phyloP scores from a whole-genome alignment of 1,140 invertebrate genomes.

The Drosophila cardini region DNA sequence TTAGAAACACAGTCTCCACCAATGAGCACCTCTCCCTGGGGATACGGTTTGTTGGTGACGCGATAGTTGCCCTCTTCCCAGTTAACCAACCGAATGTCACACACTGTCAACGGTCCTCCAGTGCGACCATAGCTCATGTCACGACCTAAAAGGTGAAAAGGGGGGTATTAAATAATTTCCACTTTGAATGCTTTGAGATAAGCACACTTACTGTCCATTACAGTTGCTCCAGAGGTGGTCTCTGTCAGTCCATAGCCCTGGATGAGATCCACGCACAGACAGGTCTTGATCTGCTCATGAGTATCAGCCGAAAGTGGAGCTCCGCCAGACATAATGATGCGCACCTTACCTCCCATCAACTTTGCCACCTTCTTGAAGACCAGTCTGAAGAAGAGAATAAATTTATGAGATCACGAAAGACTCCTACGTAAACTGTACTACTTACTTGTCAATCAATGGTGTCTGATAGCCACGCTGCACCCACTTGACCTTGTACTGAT shows the following conservation, averaged over 20 bases:
- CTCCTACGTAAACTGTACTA: not conserved
- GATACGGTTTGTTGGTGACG: constrained; percentile 94
- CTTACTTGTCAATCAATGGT: constrained; percentile 90
- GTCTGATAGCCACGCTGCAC: constrained; percentile 93
- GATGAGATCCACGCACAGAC: constrained; percentile 94
- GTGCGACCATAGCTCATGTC: constrained; percentile 89
- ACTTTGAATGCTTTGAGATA: not conserved
- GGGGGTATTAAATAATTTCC: not conserved
- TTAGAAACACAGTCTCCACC: constrained; percentile 95
- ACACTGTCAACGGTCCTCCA: constrained; percentile 94
- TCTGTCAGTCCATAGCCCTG: constrained; percentile 99
- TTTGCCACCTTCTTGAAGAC: constrained; percentile 92
- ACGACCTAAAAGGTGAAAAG: constrained; percentile 44
- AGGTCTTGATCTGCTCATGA: constrained; percentile 96
- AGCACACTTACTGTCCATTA: constrained; percentile 90
- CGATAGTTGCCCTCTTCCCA: constrained; percentile 98
- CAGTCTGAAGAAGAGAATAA: constrained; percentile 80
- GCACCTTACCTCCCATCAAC: constrained; percentile 94
- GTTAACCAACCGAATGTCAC: constrained; percentile 94
- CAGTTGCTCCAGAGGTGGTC: constrained; percentile 96
- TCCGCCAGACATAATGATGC: constrained; percentile 95
- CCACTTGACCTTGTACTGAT: constrained; percentile 95
- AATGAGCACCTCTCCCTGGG: constrained; percentile 96
- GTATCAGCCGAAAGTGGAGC: constrained; percentile 98
- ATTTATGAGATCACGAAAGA: not conserved